Conservation (phyloP, 2,888 invertebrate genomes). For the Drosophila paranaensis region DNA sequence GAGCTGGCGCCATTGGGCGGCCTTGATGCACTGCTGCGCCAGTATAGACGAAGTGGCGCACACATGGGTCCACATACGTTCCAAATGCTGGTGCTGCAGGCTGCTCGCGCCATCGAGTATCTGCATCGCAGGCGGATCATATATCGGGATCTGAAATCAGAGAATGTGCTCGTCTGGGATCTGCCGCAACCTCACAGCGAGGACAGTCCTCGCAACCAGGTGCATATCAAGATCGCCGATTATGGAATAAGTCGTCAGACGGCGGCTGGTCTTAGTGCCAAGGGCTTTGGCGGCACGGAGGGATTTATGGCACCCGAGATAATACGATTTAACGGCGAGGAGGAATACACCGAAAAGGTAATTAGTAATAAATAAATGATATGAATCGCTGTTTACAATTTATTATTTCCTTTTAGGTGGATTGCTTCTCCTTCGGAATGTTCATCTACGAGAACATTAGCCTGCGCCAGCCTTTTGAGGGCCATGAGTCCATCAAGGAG, state of each 20-base stretch:
- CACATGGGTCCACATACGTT: conserved; percentile 92
- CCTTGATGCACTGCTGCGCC: conserved; percentile 92
- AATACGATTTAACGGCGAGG: conserved; percentile 98
- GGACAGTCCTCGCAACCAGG: conserved; percentile 88
- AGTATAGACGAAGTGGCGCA: conserved; percentile 93
- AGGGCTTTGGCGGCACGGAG: conserved; percentile 99
- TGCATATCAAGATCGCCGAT: conserved; percentile 97
- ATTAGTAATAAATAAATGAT: not conserved
- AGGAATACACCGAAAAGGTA: conserved; percentile 98
- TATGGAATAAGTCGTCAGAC: conserved; percentile 97
- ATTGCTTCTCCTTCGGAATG: conserved; percentile 99
- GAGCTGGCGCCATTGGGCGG: conserved; percentile 96
- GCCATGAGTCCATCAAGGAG: conserved; percentile 98
- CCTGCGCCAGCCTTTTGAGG: conserved; percentile 97
- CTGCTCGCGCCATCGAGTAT: conserved; percentile 97
- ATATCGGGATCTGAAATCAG: conserved; percentile 92
- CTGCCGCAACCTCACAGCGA: conserved; percentile 91
- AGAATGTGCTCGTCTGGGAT: conserved; percentile 99
- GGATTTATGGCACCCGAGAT: conserved; percentile 99
- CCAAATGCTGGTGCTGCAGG: conserved; percentile 94
- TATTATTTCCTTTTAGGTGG: conserved; percentile 87
- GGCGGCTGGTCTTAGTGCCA: conserved; percentile 91
- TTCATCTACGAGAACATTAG: conserved; percentile 97
- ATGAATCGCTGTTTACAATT: not conserved
- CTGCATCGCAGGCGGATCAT: conserved; percentile 96